phyloP scores from a whole-genome alignment of 2,797 vertebrate species.

The Lacerta viridis region DNA sequence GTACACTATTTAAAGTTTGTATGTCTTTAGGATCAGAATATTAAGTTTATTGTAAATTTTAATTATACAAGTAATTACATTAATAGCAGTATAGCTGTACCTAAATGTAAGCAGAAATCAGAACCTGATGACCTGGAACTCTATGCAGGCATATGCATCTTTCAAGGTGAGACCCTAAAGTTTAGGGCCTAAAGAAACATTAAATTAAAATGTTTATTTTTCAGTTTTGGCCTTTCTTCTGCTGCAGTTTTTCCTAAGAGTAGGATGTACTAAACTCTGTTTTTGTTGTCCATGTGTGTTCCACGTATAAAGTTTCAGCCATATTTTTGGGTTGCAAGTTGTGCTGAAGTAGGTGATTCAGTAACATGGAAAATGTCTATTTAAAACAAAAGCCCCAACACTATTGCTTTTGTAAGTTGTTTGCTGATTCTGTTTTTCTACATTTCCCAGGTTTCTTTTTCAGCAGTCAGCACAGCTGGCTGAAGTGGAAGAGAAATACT shows the following conservation, averaged over 20 bases:
- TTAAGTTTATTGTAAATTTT: neutral
- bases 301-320: neutral
- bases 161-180: neutral
- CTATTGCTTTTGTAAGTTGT: neutral
- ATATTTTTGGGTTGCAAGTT: neutral
- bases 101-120: neutral
- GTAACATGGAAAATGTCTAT: neutral
- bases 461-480: constrained; percentile 88
- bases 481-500: constrained; percentile 87
- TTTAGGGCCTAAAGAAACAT: neutral
- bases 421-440: constrained; percentile 59
- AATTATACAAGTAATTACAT: neutral
- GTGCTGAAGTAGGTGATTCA: neutral
- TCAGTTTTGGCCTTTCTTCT: neutral
- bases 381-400: no score
- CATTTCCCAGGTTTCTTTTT: constrained; percentile 85
- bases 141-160: neutral
- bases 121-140: neutral
- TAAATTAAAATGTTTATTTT: neutral
- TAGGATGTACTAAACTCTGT: neutral
- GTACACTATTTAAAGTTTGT: no score
- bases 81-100: neutral
- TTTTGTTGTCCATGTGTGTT: neutral
- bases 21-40: no score
- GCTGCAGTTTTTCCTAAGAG: neutral